These are phyloP conservation scores for Smithornis capensis DNA, from an alignment of 2,113 vertebrate genomes.

Conservation along the genomic window DNA sequence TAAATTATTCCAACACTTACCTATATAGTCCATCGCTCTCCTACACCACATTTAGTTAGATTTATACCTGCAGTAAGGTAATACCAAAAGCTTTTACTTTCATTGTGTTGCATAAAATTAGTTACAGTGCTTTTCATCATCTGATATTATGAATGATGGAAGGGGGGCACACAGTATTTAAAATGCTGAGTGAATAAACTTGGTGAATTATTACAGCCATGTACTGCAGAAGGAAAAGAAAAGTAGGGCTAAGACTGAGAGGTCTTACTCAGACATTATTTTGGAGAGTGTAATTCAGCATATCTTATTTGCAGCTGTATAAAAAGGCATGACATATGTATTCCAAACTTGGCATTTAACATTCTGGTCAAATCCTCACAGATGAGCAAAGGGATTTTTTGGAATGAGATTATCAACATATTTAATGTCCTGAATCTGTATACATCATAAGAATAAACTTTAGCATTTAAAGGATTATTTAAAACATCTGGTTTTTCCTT, in stretches of 20 bases:
- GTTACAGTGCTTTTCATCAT: slow-evolving; percentile 22
- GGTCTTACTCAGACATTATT: background rate
- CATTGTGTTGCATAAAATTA: slow-evolving; percentile 60
- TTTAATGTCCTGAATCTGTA: background rate
- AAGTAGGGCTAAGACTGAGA: background rate
- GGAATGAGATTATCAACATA: background rate
- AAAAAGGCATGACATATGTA: background rate
- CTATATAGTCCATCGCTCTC: background rate
- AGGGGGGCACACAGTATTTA: background rate
- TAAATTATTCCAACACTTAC: slow-evolving; percentile 41
- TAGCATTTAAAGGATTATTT: background rate
- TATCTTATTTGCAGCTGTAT: background rate
- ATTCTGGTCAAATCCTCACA: background rate
- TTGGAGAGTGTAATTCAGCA: background rate
- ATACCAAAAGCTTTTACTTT: slow-evolving; percentile 48
- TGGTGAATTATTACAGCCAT: background rate
- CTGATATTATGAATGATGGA: slow-evolving; percentile 15
- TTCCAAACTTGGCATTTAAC: background rate
- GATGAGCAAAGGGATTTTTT: background rate
- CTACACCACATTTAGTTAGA: slow-evolving; percentile 18
- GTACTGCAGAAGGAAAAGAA: background rate
- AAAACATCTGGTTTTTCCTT: background rate
- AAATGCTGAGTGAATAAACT: slow-evolving; percentile 33
- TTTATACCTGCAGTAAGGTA: slow-evolving; percentile 35
- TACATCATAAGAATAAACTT: background rate